phyloP scores from a whole-genome alignment of 2,113 vertebrate species.

The Oriolus oriolus region DNA sequence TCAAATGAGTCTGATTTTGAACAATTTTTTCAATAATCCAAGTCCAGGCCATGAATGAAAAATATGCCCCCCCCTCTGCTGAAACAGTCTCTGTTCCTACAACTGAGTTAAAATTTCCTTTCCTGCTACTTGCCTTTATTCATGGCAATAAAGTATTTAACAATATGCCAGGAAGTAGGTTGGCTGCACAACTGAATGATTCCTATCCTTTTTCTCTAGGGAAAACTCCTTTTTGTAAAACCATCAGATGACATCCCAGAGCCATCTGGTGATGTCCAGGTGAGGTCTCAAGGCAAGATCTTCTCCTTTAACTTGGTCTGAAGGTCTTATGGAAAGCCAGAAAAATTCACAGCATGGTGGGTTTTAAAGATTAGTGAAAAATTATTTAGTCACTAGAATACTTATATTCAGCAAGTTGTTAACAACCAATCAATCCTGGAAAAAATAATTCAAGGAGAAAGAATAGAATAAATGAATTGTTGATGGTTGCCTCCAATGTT shows the following conservation, averaged over 20 bases:
- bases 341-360: background rate
- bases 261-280: background rate
- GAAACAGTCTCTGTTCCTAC: background rate
- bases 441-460: background rate
- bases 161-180: background rate
- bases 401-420: background rate
- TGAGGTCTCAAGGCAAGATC: background rate
- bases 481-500: background rate
- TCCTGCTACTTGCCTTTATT: background rate
- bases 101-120: background rate
- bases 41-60: background rate
- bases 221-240: background rate
- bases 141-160: background rate
- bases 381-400: background rate
- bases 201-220: background rate
- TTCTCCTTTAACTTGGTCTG: background rate
- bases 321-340: background rate
- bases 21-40: background rate
- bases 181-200: background rate
- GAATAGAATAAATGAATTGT: background rate
- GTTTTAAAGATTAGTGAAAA: background rate
- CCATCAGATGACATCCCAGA: background rate
- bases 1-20: background rate
- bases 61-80: background rate
- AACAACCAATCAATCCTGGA: background rate